phyloP scores from a whole-genome alignment of 2,113 vertebrate genomes.

The Pachyramphus minor region DNA sequence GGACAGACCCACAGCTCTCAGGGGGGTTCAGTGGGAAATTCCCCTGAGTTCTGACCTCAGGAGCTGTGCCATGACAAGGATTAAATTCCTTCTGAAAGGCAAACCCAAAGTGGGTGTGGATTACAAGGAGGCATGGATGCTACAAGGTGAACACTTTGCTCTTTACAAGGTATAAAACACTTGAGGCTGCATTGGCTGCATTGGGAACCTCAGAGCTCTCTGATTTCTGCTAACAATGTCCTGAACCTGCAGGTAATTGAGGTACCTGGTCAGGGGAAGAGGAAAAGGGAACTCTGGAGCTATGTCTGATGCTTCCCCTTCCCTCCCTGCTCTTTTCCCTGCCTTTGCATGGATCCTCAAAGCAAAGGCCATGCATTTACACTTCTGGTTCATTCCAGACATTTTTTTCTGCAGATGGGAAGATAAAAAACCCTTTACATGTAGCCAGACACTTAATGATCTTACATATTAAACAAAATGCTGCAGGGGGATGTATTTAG shows the following conservation, averaged over 20 bases:
- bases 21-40: neutral
- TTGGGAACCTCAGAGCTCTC: neutral
- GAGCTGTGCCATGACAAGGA: neutral
- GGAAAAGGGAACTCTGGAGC: neutral
- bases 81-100: neutral
- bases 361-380: neutral
- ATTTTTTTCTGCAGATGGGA: neutral
- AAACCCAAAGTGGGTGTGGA: neutral
- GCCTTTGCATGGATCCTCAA: neutral
- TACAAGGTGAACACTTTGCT: neutral
- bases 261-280: neutral
- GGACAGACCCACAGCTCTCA: neutral
- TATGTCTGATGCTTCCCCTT: neutral
- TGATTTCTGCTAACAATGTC: neutral
- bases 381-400: neutral
- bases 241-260: neutral
- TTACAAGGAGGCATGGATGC: neutral
- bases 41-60: rapidly evolving
- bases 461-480: neutral
- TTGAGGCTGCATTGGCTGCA: neutral
- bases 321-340: neutral
- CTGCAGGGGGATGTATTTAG: neutral
- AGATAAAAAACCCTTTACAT: neutral
- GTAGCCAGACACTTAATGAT: neutral
- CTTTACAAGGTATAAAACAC: neutral